These are phyloP conservation scores for Neodiprion pinetum DNA, from an alignment of 1,140 invertebrate genomes.

Conservation along the genomic window DNA sequence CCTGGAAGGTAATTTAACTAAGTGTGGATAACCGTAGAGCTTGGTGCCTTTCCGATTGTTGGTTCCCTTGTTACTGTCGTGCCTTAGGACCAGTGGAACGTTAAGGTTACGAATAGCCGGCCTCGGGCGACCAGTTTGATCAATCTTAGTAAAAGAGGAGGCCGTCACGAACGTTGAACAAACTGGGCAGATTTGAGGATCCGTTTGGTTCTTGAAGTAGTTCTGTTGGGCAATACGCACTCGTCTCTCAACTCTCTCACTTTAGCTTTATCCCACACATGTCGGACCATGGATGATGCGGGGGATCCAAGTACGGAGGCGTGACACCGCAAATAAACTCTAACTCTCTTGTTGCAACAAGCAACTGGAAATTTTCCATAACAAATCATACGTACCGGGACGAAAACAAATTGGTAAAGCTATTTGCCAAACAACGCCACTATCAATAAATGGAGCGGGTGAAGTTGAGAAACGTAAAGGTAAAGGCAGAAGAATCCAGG, in stretches of 20 bases:
- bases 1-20: constrained; percentile 67
- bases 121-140: constrained; percentile 49
- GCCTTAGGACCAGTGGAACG: constrained; percentile 65
- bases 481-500: too few relatives aligned
- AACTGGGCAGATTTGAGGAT: constrained; percentile 46
- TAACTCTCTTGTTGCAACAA: too few relatives aligned
- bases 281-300: too few relatives aligned
- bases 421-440: too few relatives aligned
- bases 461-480: too few relatives aligned
- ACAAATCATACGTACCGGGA: background rate
- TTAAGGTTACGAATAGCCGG: constrained; percentile 62
- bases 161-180: constrained; percentile 44
- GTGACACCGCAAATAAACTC: too few relatives aligned
- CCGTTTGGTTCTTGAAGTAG: constrained; percentile 53
- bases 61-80: constrained; percentile 63
- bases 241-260: constrained; percentile 43
- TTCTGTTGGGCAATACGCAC: constrained; percentile 50
- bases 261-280: constrained; percentile 35
- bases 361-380: too few relatives aligned
- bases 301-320: too few relatives aligned
- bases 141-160: constrained; percentile 51
- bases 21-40: constrained; percentile 67
- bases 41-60: constrained; percentile 61
- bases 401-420: background rate
- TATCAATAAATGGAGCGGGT: too few relatives aligned